phyloP scores from a whole-genome alignment of 2,113 vertebrate genomes.

The Vicugna pacos region DNA sequence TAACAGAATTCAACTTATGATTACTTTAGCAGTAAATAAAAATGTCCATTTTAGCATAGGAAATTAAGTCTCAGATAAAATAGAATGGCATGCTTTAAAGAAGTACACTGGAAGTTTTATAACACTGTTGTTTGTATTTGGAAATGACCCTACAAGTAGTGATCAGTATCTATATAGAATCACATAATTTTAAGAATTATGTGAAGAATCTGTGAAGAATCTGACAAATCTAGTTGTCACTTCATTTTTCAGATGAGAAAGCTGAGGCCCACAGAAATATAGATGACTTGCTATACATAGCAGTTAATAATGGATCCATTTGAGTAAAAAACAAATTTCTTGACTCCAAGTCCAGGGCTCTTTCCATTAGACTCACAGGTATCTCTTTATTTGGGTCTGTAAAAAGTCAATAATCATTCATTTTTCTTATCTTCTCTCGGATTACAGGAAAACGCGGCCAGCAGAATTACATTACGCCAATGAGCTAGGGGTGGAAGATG shows the following conservation, averaged over 20 bases:
- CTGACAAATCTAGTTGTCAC: background rate
- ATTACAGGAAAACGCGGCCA: conserved; percentile 89
- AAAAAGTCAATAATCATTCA: background rate
- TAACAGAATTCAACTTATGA: conserved; percentile 22
- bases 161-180: background rate
- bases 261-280: background rate
- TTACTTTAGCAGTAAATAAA: conserved; percentile 50
- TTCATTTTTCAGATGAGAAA: conserved; percentile 53
- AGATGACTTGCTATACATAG: background rate
- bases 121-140: conserved; percentile 28
- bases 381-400: background rate
- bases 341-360: background rate
- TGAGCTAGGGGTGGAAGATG: conserved; percentile 94
- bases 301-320: background rate
- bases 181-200: background rate
- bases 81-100: background rate
- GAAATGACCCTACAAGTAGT: background rate
- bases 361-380: background rate
- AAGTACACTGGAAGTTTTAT: background rate
- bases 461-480: conserved; percentile 86
- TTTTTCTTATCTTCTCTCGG: background rate
- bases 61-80: conserved; percentile 29
- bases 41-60: background rate
- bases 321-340: background rate
- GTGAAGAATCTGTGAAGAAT: background rate